These are phyloP conservation scores for Rallus limicola DNA, from an alignment of 2,113 vertebrate species.

Conservation along the genomic window DNA sequence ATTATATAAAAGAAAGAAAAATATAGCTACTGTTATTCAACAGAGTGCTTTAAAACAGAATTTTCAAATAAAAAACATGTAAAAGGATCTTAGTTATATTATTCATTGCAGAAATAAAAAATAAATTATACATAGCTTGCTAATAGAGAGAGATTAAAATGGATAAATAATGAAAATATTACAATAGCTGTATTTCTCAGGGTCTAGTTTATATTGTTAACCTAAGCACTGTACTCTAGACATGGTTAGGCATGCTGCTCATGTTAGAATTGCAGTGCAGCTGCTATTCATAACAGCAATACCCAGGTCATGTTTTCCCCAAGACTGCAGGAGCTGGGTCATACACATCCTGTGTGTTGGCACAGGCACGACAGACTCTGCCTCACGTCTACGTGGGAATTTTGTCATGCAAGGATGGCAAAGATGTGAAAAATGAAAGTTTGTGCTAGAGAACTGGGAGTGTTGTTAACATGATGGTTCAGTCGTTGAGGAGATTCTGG, in stretches of 20 bases:
- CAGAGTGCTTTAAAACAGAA: constrained; percentile 33
- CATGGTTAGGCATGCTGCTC: constrained; percentile 10
- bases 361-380: not conserved
- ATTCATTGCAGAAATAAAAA: constrained; percentile 64
- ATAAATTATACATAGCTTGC: constrained; percentile 55
- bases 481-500: not conserved
- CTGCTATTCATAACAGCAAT: constrained; percentile 43
- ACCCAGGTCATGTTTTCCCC: constrained; percentile 11
- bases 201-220: constrained; percentile 60
- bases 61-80: constrained; percentile 29
- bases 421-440: not conserved
- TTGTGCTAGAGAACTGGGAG: not conserved
- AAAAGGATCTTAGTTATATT: constrained; percentile 47
- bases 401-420: not conserved
- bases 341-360: not conserved
- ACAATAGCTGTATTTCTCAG: constrained; percentile 39
- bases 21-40: constrained; percentile 4
- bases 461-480: not conserved
- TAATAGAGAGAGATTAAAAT: constrained; percentile 61
- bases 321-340: not conserved
- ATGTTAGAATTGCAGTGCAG: constrained; percentile 52
- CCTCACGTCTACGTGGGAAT: not conserved
- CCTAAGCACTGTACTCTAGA: constrained; percentile 22
- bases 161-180: constrained; percentile 61
- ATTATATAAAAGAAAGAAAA: constrained; percentile 25